A percentile compares a stretch with the other conserved stretches of the same genome.
Conservation (phyloP, 2,888 invertebrate species). For the Petrolisthes cinctipes region DNA sequence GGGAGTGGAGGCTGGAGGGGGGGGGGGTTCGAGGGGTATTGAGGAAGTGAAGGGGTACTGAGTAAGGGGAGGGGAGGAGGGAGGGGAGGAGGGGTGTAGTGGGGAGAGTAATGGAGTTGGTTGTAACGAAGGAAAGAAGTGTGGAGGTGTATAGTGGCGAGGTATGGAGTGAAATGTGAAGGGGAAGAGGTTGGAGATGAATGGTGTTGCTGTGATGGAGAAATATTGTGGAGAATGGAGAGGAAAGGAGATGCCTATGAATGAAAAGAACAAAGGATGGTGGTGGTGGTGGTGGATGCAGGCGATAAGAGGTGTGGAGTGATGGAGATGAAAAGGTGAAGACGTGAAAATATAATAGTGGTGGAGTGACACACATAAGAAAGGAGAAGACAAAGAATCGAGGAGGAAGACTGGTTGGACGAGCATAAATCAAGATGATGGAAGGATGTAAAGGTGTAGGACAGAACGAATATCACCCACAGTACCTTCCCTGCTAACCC, state of each 20-base stretch:
- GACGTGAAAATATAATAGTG: too few relatives aligned
- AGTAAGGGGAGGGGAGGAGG: not conserved
- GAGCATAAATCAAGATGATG: too few relatives aligned
- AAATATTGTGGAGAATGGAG: not conserved
- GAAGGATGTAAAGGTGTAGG: too few relatives aligned
- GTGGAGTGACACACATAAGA: too few relatives aligned
- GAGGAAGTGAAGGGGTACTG: not conserved
- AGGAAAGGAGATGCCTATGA: not conserved
- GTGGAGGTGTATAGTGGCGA: not conserved
- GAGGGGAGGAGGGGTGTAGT: not conserved
- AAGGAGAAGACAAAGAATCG: too few relatives aligned
- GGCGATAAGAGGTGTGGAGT: not conserved
- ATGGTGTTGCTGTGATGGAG: not conserved
- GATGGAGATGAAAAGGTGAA: too few relatives aligned
- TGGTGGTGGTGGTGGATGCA: not conserved
- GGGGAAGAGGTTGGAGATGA: not conserved
- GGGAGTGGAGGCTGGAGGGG: not conserved
- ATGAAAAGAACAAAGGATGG: not conserved
- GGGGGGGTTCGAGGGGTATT: too few relatives aligned
- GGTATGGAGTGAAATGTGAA: not conserved
- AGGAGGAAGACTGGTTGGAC: too few relatives aligned
- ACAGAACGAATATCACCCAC: not conserved
- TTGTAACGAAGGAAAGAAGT: not conserved
- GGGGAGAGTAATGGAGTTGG: not conserved
- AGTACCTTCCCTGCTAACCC: too few relatives aligned